phyloP scores from a whole-genome alignment of 2,888 invertebrate species.

The Alcis repandata region DNA sequence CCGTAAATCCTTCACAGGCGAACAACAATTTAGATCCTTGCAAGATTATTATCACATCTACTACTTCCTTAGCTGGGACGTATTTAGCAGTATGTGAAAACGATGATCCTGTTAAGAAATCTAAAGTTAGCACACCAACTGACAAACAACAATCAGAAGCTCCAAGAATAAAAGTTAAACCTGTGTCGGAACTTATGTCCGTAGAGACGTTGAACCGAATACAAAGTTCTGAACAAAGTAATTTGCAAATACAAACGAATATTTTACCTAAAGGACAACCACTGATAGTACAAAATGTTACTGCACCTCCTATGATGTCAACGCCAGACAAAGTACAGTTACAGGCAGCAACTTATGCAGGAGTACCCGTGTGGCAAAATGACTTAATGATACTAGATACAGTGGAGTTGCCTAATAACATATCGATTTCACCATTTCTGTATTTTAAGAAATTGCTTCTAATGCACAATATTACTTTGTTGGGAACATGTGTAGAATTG shows the following conservation, averaged over 20 bases:
- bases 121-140: conserved; percentile 15
- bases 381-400: conserved; percentile 65
- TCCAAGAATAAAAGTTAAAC: conserved; percentile 78
- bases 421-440: conserved; percentile 67
- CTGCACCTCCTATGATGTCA: neutral
- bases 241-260: conserved; percentile 17
- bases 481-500: conserved; percentile 53
- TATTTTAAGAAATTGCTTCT: conserved; percentile 69
- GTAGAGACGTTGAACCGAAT: conserved; percentile 53
- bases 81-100: conserved; percentile 1
- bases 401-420: conserved; percentile 70
- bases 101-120: neutral
- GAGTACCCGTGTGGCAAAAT: conserved; percentile 6
- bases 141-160: conserved; percentile 33
- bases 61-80: conserved; percentile 64
- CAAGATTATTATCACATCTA: conserved; percentile 73
- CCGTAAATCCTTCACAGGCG: conserved; percentile 36
- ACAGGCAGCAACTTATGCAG: neutral
- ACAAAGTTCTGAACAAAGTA: conserved; percentile 34
- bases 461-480: conserved; percentile 63
- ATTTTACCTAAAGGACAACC: conserved; percentile 15
- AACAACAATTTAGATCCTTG: conserved; percentile 27
- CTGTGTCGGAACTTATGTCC: conserved; percentile 74
- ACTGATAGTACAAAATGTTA: conserved; percentile 8
- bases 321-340: neutral